Conservation (phyloP, 2,797 vertebrate species). For the Hoplostethus atlanticus region DNA sequence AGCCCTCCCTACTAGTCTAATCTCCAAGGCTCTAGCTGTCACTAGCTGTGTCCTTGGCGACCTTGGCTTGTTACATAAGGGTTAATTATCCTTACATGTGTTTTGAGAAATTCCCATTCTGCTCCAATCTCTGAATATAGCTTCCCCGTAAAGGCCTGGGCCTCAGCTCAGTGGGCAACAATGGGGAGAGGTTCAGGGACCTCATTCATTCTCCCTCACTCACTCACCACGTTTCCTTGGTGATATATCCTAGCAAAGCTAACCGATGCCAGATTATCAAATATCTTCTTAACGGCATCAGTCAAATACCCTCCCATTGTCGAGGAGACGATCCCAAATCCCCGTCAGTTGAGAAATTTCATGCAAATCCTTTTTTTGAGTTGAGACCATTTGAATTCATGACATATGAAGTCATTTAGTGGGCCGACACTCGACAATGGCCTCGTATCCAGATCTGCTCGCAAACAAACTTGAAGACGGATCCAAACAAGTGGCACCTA, state of each 20-base stretch:
- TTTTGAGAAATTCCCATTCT: slow-evolving; percentile 46
- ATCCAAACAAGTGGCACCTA: slow-evolving; percentile 46
- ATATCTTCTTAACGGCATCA: slow-evolving; percentile 61
- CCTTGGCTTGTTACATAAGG: background rate
- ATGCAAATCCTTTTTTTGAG: slow-evolving; percentile 71
- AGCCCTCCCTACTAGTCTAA: background rate
- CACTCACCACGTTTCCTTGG: slow-evolving; percentile 35
- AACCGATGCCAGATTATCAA: slow-evolving; percentile 70
- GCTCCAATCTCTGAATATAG: slow-evolving; percentile 45
- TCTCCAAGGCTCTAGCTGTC: background rate
- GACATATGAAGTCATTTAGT: slow-evolving; percentile 58
- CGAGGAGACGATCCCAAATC: slow-evolving; percentile 52
- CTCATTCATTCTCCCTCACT: slow-evolving; percentile 26
- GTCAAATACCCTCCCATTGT: slow-evolving; percentile 64
- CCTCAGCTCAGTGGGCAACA: slow-evolving; percentile 60
- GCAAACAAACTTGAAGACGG: slow-evolving; percentile 40
- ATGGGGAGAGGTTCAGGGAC: slow-evolving; percentile 23
- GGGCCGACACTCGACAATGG: slow-evolving; percentile 45
- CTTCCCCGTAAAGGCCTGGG: slow-evolving; percentile 46
- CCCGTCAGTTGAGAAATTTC: slow-evolving; percentile 62
- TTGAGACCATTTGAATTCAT: slow-evolving; percentile 56
- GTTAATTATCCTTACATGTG: slow-evolving; percentile 42
- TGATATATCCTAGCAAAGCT: slow-evolving; percentile 55
- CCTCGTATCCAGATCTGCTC: slow-evolving; percentile 30
- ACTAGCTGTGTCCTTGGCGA: background rate